Evolutionary conservation across 2,888 invertebrate genomes (phyloP).

Genomic region (Philereme transversata): DNA sequence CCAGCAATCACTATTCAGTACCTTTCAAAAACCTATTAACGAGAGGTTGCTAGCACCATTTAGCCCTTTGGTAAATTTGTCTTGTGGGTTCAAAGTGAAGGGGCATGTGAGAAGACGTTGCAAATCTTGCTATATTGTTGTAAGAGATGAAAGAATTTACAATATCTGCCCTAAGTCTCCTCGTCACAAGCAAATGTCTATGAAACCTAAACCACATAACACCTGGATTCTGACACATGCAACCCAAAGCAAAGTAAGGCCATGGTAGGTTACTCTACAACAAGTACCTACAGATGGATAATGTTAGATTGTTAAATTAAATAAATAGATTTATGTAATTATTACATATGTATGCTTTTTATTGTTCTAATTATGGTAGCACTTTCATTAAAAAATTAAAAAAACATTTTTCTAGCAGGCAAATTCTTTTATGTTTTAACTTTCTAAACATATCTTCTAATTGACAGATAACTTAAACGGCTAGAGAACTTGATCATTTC

Average conservation of each 20-base stretch:
- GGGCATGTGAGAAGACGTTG: constrained; percentile 88
- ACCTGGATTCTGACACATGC: constrained; percentile 91
- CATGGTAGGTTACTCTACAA: constrained; percentile 55
- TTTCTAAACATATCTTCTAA: too few species aligned
- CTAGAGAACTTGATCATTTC: too few species aligned
- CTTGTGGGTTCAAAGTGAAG: constrained; percentile 86
- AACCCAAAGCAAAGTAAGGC: constrained; percentile 83
- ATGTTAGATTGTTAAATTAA: constrained; percentile 10
- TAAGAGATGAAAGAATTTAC: constrained; percentile 86
- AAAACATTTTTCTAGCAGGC: too few species aligned
- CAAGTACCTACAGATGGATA: too few species aligned
- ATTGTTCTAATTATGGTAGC: neutral
- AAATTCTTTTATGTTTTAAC: too few species aligned
- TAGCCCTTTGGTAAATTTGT: constrained; percentile 55
- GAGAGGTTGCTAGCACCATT: constrained; percentile 53
- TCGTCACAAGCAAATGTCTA: constrained; percentile 92
- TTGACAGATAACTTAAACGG: too few species aligned
- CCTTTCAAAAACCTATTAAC: constrained; percentile 47
- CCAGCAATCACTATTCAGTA: constrained; percentile 46
- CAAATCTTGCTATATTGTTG: constrained; percentile 90
- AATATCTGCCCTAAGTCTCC: constrained; percentile 90
- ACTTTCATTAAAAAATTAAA: too few species aligned
- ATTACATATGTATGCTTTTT: neutral
- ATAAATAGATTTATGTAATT: constrained; percentile 6
- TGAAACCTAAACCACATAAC: constrained; percentile 86